Percentiles rank a stretch among this genome's conserved stretches.
Conservation (phyloP, 2,797 vertebrate genomes). For the Chrysocyon brachyurus region DNA sequence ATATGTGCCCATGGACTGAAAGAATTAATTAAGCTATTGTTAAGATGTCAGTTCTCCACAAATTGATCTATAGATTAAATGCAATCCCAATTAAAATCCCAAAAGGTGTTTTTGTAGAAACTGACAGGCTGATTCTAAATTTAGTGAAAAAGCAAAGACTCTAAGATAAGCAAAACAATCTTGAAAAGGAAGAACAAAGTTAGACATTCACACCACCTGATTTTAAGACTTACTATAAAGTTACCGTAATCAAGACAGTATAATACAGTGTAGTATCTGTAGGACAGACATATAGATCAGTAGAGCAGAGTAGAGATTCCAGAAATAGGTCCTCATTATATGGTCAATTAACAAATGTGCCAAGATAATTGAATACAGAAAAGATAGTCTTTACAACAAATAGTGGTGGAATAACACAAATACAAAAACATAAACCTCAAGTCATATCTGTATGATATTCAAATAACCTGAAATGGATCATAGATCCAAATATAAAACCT, state of each 20-base stretch:
- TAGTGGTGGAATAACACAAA: not conserved
- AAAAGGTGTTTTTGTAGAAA: not conserved
- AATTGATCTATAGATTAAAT: not conserved
- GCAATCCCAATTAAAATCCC: not conserved
- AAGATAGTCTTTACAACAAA: not conserved
- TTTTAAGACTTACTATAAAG: not conserved
- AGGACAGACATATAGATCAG: not conserved
- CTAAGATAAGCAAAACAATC: not conserved
- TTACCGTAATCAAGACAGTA: not conserved
- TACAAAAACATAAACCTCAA: not conserved
- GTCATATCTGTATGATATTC: not conserved
- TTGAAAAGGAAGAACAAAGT: not conserved
- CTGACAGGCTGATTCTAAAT: slow-evolving; percentile 9
- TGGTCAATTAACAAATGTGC: not conserved
- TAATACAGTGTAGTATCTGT: not conserved
- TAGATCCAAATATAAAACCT: not conserved
- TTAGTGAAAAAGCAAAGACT: slow-evolving; percentile 24
- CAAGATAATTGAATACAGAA: slow-evolving; percentile 3
- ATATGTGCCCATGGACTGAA: not conserved
- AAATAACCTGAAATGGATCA: not conserved
- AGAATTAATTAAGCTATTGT: not conserved
- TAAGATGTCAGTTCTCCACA: slow-evolving; percentile 11
- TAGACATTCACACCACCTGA: not conserved
- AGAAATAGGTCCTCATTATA: not conserved
- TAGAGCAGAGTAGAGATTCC: not conserved